Conservation (phyloP, 2,797 vertebrate species). For the Hemibagrus guttatus region DNA sequence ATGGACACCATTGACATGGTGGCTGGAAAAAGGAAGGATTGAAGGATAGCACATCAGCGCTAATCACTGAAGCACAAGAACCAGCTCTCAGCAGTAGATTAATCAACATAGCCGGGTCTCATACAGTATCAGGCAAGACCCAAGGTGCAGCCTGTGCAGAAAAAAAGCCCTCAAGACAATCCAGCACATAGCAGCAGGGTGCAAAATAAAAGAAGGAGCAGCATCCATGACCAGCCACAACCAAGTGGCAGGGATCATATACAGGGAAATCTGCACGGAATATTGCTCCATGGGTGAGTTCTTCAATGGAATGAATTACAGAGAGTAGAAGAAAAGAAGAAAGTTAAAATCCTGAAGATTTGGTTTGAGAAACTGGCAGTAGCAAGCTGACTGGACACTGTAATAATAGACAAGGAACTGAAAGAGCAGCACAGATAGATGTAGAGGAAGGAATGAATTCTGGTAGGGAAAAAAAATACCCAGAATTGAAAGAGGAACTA, state of each 20-base stretch:
- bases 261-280: not conserved
- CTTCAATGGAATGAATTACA: not conserved
- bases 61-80: not conserved
- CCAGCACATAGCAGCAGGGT: slow-evolving; percentile 18
- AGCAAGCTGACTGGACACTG: not conserved
- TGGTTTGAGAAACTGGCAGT: not conserved
- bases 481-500: not conserved
- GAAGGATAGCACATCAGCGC: not conserved
- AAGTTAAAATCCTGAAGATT: not conserved
- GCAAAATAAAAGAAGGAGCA: slow-evolving; percentile 9
- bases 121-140: slow-evolving; percentile 16
- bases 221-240: not conserved
- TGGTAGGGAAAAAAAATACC: not conserved
- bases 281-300: not conserved
- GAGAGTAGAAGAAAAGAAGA: not conserved
- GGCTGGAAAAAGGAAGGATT: not conserved
- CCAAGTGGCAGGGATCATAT: not conserved
- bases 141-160: slow-evolving; percentile 11
- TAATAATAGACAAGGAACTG: not conserved
- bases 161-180: slow-evolving; percentile 8
- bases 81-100: not conserved
- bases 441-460: not conserved
- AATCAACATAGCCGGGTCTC: slow-evolving; percentile 11
- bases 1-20: not conserved
- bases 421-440: not conserved